phyloP scores from a whole-genome alignment of 2,113 vertebrate genomes.

The Coptodon rendalli region DNA sequence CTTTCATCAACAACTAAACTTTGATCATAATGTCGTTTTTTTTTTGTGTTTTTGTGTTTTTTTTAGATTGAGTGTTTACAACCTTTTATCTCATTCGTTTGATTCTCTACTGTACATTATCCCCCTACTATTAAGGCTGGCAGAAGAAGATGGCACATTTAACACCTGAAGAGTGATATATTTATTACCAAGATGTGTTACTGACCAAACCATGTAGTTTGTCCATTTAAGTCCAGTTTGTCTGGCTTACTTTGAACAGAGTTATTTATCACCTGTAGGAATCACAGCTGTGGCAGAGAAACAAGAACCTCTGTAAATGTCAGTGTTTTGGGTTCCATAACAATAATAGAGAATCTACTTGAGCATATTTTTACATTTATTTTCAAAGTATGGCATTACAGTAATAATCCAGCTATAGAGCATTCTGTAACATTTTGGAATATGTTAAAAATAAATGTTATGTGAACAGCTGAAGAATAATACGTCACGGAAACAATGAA shows the following conservation, averaged over 20 bases:
- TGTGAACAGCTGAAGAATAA: not conserved
- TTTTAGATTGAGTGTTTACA: not conserved
- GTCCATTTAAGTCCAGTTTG: not conserved
- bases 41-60: not conserved
- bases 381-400: not conserved
- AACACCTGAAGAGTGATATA: not conserved
- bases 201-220: not conserved
- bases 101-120: not conserved
- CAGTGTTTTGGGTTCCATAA: not conserved
- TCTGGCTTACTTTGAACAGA: not conserved
- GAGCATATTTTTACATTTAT: not conserved
- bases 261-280: not conserved
- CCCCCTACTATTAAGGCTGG: not conserved
- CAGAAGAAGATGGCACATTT: not conserved
- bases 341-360: not conserved
- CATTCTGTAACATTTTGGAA: not conserved
- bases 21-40: slow-evolving; percentile 21
- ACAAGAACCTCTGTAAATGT: not conserved
- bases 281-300: not conserved
- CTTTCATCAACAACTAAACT: slow-evolving; percentile 16
- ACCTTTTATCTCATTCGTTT: not conserved
- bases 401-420: not conserved
- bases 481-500: not conserved
- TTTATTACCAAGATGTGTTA: not conserved
- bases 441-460: not conserved